Evolutionary conservation across 2,888 invertebrate genomes (phyloP), one percentile per base, ranked within the genome.

Genomic region (Drosophila rellima): DNA sequence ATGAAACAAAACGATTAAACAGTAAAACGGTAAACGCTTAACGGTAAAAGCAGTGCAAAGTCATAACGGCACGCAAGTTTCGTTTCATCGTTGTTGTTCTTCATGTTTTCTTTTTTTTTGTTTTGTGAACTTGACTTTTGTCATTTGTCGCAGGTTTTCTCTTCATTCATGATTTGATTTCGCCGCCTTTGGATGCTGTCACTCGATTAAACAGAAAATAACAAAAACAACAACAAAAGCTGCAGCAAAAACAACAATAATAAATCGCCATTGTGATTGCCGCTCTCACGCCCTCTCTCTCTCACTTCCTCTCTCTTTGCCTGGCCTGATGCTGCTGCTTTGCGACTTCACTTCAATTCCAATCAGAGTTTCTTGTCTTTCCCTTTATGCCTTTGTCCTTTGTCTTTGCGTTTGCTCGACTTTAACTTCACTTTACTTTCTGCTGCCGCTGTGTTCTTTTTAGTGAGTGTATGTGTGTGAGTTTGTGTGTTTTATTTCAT

Each of bases 141-240:
- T 13, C 40, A 31, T 55, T 48, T 62, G 42, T 35, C 50, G 51
- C 52, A 44, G 40, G 51, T 59, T 48, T 29, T 42, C 29, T 29
- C 52, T 42, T 42, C 54, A 71, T 73, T 63, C 55, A 56, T 70
- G 39, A 63, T 70, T 65, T 54, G 18, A 65, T 71, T 70, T 45
- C 48, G 17, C 56, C 52, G 52, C 60, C 64, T 60, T 52, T 48
- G 60, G 42, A 52, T 61, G 61, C 55, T 75, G 51, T 60, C 56
- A 54, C 37, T 59, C 33, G 8, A 56, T 33, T 7, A 26, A 26
- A 26, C 6, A 26, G 26, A 26, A 26, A 69, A 50, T 26, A 59
- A 60, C 10, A 52, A 61, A 23, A 59, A 70, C 7, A 15, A 44
- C 18, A 56, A 26, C 23, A 45, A 51, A 13, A 59, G 33, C 2